These are phyloP conservation scores for Semicossyphus pulcher DNA, from an alignment of 2,113 vertebrate species.

Conservation along the genomic window DNA sequence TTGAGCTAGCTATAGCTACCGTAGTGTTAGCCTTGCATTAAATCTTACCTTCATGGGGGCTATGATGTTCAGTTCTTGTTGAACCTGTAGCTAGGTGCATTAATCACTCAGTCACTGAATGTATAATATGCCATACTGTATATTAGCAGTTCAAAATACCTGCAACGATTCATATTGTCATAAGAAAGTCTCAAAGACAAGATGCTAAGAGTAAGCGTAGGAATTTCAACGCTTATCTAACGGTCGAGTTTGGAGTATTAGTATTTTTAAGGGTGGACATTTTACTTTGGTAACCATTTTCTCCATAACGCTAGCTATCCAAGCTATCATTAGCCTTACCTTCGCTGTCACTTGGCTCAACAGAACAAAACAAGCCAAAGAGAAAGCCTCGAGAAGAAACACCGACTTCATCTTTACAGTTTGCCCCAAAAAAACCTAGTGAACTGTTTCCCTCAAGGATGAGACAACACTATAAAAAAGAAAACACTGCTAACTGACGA, in stretches of 20 bases:
- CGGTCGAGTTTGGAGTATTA: too few species aligned
- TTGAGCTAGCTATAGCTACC: too few species aligned
- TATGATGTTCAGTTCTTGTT: too few species aligned
- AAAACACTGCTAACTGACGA: background rate
- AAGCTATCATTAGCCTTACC: constrained; percentile 72
- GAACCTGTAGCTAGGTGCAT: background rate
- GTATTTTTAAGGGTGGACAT: background rate
- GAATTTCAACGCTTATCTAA: background rate
- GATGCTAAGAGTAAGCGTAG: background rate
- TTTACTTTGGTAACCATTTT: background rate
- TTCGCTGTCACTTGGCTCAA: constrained; percentile 77
- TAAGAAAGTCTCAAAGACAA: background rate
- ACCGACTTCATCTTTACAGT: constrained; percentile 63
- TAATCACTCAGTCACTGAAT: too few species aligned
- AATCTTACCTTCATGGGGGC: accelerated
- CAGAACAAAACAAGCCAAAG: constrained; percentile 65
- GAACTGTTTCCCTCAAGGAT: background rate
- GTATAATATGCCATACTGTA: too few species aligned
- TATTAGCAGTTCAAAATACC: background rate
- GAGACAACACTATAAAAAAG: background rate
- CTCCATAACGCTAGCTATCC: background rate
- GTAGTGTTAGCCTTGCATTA: background rate
- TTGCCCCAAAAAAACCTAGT: background rate
- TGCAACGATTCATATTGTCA: background rate
- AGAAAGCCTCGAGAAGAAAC: constrained; percentile 27